phyloP scores from a whole-genome alignment of 2,113 vertebrate species.

The Dryoscopus gambensis region DNA sequence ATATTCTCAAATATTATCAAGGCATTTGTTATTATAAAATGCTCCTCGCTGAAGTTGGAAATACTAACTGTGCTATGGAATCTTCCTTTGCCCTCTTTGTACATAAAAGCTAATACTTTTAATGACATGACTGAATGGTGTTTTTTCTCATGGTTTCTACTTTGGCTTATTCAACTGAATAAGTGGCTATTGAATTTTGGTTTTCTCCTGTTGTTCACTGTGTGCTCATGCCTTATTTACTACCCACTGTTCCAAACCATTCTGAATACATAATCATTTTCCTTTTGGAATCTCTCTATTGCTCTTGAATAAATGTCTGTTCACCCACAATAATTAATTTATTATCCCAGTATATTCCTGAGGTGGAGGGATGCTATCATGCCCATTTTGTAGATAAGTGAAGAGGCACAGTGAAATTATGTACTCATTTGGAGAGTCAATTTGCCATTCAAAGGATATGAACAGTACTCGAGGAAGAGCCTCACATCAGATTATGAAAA shows the following conservation, averaged over 20 bases:
- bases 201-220: neutral
- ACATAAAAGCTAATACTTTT: neutral
- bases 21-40: neutral
- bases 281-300: neutral
- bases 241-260: neutral
- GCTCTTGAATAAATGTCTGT: neutral
- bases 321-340: neutral
- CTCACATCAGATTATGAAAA: neutral
- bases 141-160: neutral
- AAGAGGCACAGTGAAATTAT: neutral
- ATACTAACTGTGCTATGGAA: neutral
- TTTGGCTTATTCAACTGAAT: neutral
- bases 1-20: neutral
- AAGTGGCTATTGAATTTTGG: neutral
- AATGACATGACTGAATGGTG: neutral
- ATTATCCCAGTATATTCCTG: neutral
- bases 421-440: neutral
- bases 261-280: neutral
- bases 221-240: neutral
- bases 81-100: neutral
- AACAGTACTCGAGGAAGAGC: neutral
- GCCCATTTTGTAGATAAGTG: neutral
- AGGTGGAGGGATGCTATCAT: neutral
- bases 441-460: neutral
- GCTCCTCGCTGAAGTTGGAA: neutral